A percentile compares a stretch with the other conserved stretches of the same genome.
phyloP scores from a whole-genome alignment of 37 sponge, comb jelly and placozoan genomes.

The Oopsacas minuta region DNA sequence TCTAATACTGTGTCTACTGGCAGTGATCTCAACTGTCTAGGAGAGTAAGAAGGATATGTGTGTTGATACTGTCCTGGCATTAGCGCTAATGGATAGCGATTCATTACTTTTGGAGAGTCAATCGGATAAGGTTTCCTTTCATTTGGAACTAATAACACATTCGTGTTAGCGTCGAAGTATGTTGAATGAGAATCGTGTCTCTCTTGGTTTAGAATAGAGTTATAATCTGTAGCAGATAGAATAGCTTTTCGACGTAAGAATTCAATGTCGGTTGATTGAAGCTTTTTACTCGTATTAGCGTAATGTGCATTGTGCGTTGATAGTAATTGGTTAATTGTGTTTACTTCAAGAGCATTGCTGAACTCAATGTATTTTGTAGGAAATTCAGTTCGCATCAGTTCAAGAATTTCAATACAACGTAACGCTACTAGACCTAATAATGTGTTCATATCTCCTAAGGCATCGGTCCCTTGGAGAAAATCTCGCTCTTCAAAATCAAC shows the following conservation, averaged over 20 bases:
- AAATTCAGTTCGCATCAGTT: slow-evolving; percentile 56
- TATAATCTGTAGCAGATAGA: neutral
- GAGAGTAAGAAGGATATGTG: slow-evolving; percentile 27
- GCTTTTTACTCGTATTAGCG: neutral
- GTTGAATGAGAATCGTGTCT: neutral
- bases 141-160: neutral
- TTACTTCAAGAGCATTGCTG: neutral
- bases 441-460: slow-evolving; percentile 14
- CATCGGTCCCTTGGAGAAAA: neutral
- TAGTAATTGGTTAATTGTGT: neutral
- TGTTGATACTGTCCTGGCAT: slow-evolving; percentile 72
- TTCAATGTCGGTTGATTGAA: neutral
- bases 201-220: neutral
- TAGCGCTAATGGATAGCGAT: slow-evolving; percentile 63
- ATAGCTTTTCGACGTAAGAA: neutral
- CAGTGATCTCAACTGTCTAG: slow-evolving; percentile 26
- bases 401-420: slow-evolving; percentile 45
- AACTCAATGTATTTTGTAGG: slow-evolving; percentile 31
- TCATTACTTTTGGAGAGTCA: neutral
- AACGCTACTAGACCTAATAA: slow-evolving; percentile 30
- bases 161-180: neutral
- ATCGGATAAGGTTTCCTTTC: neutral
- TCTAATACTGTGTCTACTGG: slow-evolving; percentile 40
- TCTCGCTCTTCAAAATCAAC: slow-evolving; percentile 19
- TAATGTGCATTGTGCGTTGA: neutral